Base-by-base conservation (phyloP, 2,888 invertebrate species). In the Podotricha telesiphe region DNA sequence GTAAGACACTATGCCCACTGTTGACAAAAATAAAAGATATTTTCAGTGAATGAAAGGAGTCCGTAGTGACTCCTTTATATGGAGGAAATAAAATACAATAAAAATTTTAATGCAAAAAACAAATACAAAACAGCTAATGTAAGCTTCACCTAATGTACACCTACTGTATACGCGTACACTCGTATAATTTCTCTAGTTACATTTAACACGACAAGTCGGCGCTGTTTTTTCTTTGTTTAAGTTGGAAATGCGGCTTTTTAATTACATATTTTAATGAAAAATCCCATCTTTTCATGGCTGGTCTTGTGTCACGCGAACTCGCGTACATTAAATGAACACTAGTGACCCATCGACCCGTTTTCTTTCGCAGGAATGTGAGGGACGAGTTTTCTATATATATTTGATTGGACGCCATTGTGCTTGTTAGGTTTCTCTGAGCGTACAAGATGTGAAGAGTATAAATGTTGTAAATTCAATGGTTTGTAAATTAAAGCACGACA, bases 1-100 rank as follows among this genome's bases (percentile, higher is more conserved):
- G 89, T 98, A 98, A 71, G 97, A 95, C 37, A 97, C 94, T 67
- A 98, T 94, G 22, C 97, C 97, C 81, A 96, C 98, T 96, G 94
- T 62, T 40, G 61, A 19, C 11, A 10, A 20, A 19, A 62, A 5
- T 6, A 37, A 19, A 13, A 19, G 0, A 42, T 13, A 37, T 0
- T 45, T 7, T 34, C n/a, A 17, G n/a, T 13, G 13, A 11, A 8
- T 28, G 28, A 37, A 37, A 1, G 11, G 13, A 42, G 13, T 3
- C 13, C 10, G 7, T 1, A 37, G 6, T 1, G 42, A 42, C 37
- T 6, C 8, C 37, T 37, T 37, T 37, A 37, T 10, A 37, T 37
- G 8, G 37, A 37, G 8, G 6, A 6, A 28, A 28, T 6, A 28
- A 28, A 28, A n/a, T n/a, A n/a, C n/a, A n/a, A 28, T 28, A 28